Base-by-base conservation (phyloP, 1,140 invertebrate genomes). In the Daktulosphaira vitifoliae region DNA sequence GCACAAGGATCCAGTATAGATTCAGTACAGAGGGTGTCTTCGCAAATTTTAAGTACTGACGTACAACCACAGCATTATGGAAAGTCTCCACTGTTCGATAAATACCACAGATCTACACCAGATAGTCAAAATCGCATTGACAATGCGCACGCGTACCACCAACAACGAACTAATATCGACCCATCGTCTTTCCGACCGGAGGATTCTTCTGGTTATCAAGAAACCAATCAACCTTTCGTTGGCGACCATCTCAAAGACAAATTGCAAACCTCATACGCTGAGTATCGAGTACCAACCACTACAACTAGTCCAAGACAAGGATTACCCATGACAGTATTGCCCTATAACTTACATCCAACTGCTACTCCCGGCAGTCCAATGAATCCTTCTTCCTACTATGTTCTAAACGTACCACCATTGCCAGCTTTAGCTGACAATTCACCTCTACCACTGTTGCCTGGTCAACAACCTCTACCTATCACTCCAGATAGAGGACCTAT, bases 381-480 rank as follows among this genome's bases (percentile, higher is more conserved):
- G 3, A 7, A 44, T 44, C n/a, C 9, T 7, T 39, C 56, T 1
- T 15, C 42, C 11, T 23, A 62, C 26, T 62, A 62, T 6, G 13
- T 62, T 23, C 42, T 62, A 6, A 62, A 62, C 56, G 56, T 62
- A 16, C 56, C 56, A 13, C 56, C 56, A 0, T 3, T 62, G 1
- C 56, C 56, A 2, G 11, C 56, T 2, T 11, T 62, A 0, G 56
- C 3, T 1, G 56, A 62, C 9, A 62, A 62, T 18, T 62, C 56
- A 0, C 56, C 56, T 2, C 25, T 62, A 1, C 56, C 56, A 6
- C 18, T 62, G 18, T 5, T 62, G 5, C 56, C 56, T 2, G 56
- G 56, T 9, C 56, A 62, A 62, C 56, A 62, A 25, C 56, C 56
- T 2, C 7, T 62, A 9, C 56, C 56, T 4, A 62, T 62, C 56